Conservation (phyloP, 2,888 invertebrate genomes). For the Sphaerophoria taeniata region DNA sequence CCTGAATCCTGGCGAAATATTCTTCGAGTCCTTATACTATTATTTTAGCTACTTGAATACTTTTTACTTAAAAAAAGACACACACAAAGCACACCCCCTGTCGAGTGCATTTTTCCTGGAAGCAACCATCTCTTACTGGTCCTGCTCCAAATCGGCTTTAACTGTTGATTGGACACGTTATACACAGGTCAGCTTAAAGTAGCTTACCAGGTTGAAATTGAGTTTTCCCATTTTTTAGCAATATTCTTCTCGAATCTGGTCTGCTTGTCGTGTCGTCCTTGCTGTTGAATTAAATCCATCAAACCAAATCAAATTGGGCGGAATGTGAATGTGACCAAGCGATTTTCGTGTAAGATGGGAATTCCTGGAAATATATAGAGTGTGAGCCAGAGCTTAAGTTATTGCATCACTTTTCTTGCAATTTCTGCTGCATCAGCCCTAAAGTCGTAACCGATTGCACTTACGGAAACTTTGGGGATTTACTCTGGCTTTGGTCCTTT, state of each 20-base stretch:
- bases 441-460: constrained; percentile 56
- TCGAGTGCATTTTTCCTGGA: neutral
- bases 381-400: constrained; percentile 35
- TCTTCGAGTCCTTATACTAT: constrained; percentile 2
- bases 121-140: neutral
- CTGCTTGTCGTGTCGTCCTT: neutral
- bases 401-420: constrained; percentile 34
- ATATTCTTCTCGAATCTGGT: no score
- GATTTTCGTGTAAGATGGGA: neutral
- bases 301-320: constrained; percentile 53
- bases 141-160: constrained; percentile 13
- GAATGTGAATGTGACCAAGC: neutral
- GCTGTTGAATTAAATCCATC: constrained; percentile 59
- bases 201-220: constrained; percentile 49
- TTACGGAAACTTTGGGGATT: constrained; percentile 41
- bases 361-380: neutral
- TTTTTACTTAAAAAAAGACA: constrained; percentile 31
- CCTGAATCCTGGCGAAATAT: constrained; percentile 6
- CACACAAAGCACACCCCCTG: constrained; percentile 22
- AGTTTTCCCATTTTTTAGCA: constrained; percentile 2
- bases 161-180: constrained; percentile 44
- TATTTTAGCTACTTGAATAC: neutral
- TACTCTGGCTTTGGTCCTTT: constrained; percentile 14
- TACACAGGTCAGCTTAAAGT: constrained; percentile 62
- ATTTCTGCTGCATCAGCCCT: constrained; percentile 55